phyloP scores from a whole-genome alignment of 2,888 invertebrate species.

The Idaea dimidiata region DNA sequence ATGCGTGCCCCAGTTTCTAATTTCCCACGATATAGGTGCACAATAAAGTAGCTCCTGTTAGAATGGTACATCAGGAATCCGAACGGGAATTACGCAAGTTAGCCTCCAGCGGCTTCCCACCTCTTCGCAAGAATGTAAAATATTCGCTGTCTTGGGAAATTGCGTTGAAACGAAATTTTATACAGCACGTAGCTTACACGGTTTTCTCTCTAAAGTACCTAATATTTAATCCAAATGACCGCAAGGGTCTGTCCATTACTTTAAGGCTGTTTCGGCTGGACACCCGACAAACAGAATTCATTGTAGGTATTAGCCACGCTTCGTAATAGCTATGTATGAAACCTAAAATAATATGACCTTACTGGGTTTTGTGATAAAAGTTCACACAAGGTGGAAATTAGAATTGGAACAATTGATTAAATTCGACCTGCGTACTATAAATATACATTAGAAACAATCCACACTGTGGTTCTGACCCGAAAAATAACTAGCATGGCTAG shows the following conservation, averaged over 20 bases:
- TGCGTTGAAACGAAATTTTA: slow-evolving; percentile 18
- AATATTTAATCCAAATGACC: background rate
- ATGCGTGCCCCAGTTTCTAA: slow-evolving; percentile 41
- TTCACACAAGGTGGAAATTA: too few species aligned
- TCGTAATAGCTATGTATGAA: too few species aligned
- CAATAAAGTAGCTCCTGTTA: slow-evolving; percentile 34
- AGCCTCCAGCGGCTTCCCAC: slow-evolving; percentile 11
- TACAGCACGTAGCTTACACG: background rate
- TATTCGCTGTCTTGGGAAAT: slow-evolving; percentile 21
- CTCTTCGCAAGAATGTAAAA: slow-evolving; percentile 22
- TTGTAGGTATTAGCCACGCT: too few species aligned
- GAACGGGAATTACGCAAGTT: slow-evolving; percentile 28
- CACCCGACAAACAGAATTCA: background rate
- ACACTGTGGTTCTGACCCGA: too few species aligned
- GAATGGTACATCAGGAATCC: slow-evolving; percentile 26
- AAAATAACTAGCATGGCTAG: too few species aligned
- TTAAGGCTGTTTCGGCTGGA: background rate
- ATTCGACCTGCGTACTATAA: too few species aligned
- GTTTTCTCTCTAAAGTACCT: background rate
- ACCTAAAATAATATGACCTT: too few species aligned
- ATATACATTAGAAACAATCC: too few species aligned
- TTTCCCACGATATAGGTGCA: slow-evolving; percentile 50
- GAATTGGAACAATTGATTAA: too few species aligned
- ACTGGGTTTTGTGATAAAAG: too few species aligned
- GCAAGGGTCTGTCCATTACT: background rate